phyloP scores from a whole-genome alignment of 2,888 invertebrate genomes.

The Aleiodes testaceus region DNA sequence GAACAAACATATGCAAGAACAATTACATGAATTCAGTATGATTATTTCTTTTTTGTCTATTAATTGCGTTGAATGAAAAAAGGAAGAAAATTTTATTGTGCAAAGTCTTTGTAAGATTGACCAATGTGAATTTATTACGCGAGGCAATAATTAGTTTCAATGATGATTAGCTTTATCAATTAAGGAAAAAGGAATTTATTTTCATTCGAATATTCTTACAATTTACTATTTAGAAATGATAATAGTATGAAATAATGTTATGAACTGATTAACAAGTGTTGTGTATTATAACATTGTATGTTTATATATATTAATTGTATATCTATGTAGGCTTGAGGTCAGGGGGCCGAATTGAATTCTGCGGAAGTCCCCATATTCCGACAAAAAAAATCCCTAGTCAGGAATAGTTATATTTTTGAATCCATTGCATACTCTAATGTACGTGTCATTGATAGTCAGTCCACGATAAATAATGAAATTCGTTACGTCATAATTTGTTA shows the following conservation, averaged over 20 bases:
- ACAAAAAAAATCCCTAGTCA: too few species aligned
- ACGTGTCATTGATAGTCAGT: too few species aligned
- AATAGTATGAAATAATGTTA: background rate
- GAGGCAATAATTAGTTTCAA: constrained; percentile 3
- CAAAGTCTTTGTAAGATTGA: constrained; percentile 12
- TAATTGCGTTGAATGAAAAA: too few species aligned
- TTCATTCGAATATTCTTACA: constrained; percentile 1
- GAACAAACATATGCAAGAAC: constrained; percentile 94
- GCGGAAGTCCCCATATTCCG: too few species aligned
- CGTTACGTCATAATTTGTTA: too few species aligned
- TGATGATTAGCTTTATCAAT: constrained; percentile 4
- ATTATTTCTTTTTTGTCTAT: background rate
- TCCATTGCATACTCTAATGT: too few species aligned
- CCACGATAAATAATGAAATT: too few species aligned
- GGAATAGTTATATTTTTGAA: too few species aligned
- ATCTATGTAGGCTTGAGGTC: too few species aligned
- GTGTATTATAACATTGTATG: too few species aligned
- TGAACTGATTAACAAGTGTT: constrained; percentile 4
- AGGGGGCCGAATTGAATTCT: too few species aligned
- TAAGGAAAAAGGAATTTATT: background rate
- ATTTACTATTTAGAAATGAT: constrained; percentile 2
- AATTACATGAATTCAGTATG: constrained; percentile 81
- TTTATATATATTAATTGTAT: too few species aligned
- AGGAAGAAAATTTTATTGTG: background rate
- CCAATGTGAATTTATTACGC: background rate